Base-by-base conservation (phyloP, 1,140 invertebrate species). In the Colletes gigas region DNA sequence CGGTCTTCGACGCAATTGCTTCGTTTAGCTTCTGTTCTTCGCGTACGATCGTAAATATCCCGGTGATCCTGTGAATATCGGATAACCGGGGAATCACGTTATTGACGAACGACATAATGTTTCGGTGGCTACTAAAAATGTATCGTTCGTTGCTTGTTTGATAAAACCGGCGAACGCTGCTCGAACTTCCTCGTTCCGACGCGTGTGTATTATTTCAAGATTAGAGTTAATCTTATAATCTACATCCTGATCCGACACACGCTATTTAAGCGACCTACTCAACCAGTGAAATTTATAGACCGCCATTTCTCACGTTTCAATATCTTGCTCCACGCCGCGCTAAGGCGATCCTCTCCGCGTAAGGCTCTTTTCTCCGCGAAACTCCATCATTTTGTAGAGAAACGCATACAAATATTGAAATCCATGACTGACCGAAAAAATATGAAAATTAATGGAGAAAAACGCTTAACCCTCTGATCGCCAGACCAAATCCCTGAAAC, bases 131-230 rank as follows among this genome's bases (percentile, higher is more conserved):
- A 54, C 54, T 54, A 69, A 67, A 47, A 82, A 71, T 30, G 62
- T 84, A 72, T 68, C 52, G 62, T 39, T 68, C 41, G 39, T 41
- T 50, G 54, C 10, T 74, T 67, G 81, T 84, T 72, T 70, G 83
- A 62, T 73, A 62, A 81, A 82, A 73, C 70, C 75, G 55, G 52
- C 77, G 69, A 77, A 81, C 57, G 59, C 57, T 50, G n/a, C 15
- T 39, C 9, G 10, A 69, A 73, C 75, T 65, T 84, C 83, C 72
- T 54, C 73, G 63, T 52, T 55, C 55, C 44, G 73, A 69, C 44
- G 80, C 83, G 79, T 86, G 81, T 80, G 79, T 86, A 86, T 86
- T 86, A 86, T 86, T 85, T 77, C 81, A 86, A 86, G 85, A 86
- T 86, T 80, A 86, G 62, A 86, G 71, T 79, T 86, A 86, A 85